Conservation (phyloP, 1,140 invertebrate genomes). For the Diploscapter pachys region DNA sequence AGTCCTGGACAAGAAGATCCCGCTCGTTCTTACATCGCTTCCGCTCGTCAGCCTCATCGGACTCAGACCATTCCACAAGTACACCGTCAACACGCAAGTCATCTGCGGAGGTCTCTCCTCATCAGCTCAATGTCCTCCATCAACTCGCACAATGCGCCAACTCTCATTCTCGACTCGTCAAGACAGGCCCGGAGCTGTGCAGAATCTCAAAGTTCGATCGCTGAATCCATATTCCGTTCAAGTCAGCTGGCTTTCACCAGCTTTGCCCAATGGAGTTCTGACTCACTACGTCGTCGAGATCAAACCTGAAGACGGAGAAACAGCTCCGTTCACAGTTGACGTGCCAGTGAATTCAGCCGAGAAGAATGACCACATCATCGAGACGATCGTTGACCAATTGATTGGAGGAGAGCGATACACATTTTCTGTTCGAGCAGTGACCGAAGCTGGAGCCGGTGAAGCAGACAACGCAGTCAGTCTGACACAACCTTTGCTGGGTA, state of each 20-base stretch:
- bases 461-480: constrained; percentile 19
- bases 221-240: constrained; percentile 55
- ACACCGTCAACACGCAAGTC: constrained; percentile 44
- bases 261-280: constrained; percentile 48
- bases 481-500: constrained; percentile 45
- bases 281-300: constrained; percentile 42
- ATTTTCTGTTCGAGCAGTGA: constrained; percentile 48
- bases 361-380: constrained; percentile 22
- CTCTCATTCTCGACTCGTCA: constrained; percentile 41
- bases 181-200: constrained; percentile 42
- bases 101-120: constrained; percentile 38
- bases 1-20: constrained; percentile 31
- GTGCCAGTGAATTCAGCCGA: constrained; percentile 31
- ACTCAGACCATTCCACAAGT: constrained; percentile 50
- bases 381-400: constrained; percentile 46
- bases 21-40: constrained; percentile 8
- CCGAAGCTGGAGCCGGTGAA: constrained; percentile 48
- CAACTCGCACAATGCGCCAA: constrained; percentile 38
- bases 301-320: constrained; percentile 24
- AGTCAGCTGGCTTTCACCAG: constrained; percentile 46
- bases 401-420: constrained; percentile 48
- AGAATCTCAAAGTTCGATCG: constrained; percentile 41
- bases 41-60: constrained; percentile 35
- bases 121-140: constrained; percentile 36
- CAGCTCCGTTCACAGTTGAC: constrained; percentile 41